Evolutionary conservation across 2,113 vertebrate species (phyloP), one percentile per base, ranked within the genome.

Genomic region (Cinclus mexicanus): DNA sequence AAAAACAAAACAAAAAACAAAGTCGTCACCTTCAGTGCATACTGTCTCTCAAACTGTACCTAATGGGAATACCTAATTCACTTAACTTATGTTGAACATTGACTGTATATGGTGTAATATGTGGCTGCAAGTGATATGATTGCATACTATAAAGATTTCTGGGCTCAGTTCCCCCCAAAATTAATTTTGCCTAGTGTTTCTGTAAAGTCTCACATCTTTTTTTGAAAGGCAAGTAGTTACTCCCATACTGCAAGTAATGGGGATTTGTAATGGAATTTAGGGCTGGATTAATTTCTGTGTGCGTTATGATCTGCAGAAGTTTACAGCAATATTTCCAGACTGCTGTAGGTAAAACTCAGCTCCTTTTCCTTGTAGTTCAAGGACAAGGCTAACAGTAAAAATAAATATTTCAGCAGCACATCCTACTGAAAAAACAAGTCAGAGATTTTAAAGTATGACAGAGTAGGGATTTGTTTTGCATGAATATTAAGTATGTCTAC

Each of bases 401-500:
- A 79, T 46, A 93, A 95, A 68, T 72, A 94, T 72, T 92, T 84
- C 82, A 90, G 75, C 53, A 93, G 75, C 70, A 75, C 37, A 57
- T 80, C 31, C 75, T 90, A 85, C n/a, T 83, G 88, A 71, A 93
- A 87, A 94, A 60, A 56, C 18, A 71, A 95, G 56, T 71, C 60
- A 60, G 90, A 87, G 46, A 88, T 72, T 82, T 91, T 80, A 68
- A 92, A 72, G 63, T 65, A 61, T 46, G 41, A 67, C 57, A 46
- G 82, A 2, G 0, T 21, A 72, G 49, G 88, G 71, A 88, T 85
- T 94, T 90, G 65, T 71, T 93, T 76, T 82, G 71, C 57, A 42
- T 90, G 44, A 83, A 80, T 63, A 72, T 28, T 75, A 82, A 82
- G 13, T 61, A 90, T 2, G 6, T 18, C 53, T 56, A 61, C n/a